Conservation (phyloP, 2,888 invertebrate species). For the Nephrotoma appendiculata region DNA sequence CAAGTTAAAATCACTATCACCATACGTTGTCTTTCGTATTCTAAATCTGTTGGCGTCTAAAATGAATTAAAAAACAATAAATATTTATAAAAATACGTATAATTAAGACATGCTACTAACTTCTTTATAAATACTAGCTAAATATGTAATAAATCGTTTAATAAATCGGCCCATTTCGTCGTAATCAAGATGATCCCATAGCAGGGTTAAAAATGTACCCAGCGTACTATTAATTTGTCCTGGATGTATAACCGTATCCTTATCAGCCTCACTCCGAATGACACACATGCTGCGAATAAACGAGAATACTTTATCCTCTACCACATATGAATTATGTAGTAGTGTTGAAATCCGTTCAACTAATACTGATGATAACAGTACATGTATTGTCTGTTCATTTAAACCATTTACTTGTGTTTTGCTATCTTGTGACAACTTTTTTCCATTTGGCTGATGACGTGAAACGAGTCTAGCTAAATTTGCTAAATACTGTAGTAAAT, state of each 20-base stretch:
- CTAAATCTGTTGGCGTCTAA: constrained; percentile 25
- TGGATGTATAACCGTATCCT: constrained; percentile 18
- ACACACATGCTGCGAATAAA: constrained; percentile 22
- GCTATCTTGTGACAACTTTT: background rate
- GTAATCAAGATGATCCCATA: constrained; percentile 29
- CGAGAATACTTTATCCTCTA: constrained; percentile 51
- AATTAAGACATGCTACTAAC: constrained; percentile 12
- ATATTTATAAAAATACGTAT: background rate
- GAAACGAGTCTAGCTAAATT: constrained; percentile 26
- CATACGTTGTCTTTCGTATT: constrained; percentile 31
- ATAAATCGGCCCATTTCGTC: constrained; percentile 26
- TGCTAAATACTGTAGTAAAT: constrained; percentile 24
- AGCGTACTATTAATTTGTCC: constrained; percentile 23
- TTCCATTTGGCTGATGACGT: constrained; percentile 10
- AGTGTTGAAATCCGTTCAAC: constrained; percentile 45
- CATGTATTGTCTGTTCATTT: constrained; percentile 37
- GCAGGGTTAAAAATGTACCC: constrained; percentile 23
- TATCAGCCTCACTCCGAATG: constrained; percentile 20
- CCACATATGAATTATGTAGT: constrained; percentile 49
- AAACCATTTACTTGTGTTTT: constrained; percentile 13
- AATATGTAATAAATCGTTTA: constrained; percentile 14
- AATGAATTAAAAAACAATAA: constrained; percentile 9
- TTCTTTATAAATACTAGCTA: constrained; percentile 11
- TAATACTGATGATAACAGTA: constrained; percentile 38
- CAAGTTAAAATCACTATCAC: constrained; percentile 34